Conservation (phyloP, 2,113 vertebrate species). For the Gracilinanus agilis region DNA sequence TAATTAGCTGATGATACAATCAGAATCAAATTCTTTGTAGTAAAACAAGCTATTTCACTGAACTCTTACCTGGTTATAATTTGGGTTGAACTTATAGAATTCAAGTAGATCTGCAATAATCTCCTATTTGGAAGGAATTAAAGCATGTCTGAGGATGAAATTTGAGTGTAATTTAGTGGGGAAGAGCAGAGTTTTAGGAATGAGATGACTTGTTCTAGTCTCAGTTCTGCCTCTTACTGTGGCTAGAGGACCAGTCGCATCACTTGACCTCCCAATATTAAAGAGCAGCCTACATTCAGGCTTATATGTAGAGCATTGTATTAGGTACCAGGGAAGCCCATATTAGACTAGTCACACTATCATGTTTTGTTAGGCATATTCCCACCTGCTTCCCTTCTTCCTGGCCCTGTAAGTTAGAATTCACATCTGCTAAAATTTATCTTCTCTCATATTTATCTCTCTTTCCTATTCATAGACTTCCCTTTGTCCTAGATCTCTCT, state of each 20-base stretch:
- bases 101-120: background rate
- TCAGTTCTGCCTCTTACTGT: background rate
- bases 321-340: background rate
- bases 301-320: background rate
- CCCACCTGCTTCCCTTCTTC: too few species aligned
- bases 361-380: background rate
- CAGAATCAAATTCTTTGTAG: background rate
- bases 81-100: background rate
- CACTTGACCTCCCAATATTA: background rate
- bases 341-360: background rate
- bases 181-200: background rate
- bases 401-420: background rate
- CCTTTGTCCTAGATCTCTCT: background rate
- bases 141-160: background rate
- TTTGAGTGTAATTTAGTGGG: background rate
- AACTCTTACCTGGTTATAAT: background rate
- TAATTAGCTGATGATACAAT: background rate
- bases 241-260: background rate
- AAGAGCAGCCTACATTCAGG: background rate
- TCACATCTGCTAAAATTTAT: background rate
- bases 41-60: background rate
- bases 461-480: background rate
- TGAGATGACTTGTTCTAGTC: background rate
- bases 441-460: background rate
- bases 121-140: background rate